A percentile compares a stretch with the other conserved stretches of the same genome.
These are phyloP conservation scores for Ataeniobius toweri DNA, from an alignment of 2,797 vertebrate species.

Conservation along the genomic window DNA sequence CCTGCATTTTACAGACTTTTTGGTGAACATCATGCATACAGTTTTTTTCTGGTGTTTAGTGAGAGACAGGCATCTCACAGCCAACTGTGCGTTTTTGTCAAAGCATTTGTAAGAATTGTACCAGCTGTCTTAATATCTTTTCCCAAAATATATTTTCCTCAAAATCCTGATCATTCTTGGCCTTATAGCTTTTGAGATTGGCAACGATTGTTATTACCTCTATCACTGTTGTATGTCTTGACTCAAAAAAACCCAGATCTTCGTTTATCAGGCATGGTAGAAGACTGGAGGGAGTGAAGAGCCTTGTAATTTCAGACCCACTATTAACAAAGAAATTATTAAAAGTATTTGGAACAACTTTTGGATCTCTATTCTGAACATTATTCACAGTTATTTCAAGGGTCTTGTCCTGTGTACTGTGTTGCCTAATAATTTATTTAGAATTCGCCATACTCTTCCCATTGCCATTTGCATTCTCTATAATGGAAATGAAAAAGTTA, in stretches of 20 bases:
- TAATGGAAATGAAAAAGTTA: not conserved
- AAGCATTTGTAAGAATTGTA: too few species aligned
- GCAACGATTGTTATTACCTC: not conserved
- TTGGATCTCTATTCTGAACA: not conserved
- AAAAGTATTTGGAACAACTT: not conserved
- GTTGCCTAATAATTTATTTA: too few species aligned
- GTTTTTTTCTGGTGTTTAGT: too few species aligned
- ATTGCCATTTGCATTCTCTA: not conserved
- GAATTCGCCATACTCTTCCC: not conserved
- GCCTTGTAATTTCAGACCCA: not conserved
- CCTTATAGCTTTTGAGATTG: not conserved
- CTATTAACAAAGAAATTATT: not conserved
- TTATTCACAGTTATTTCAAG: not conserved
- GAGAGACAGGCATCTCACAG: too few species aligned
- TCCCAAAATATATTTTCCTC: not conserved
- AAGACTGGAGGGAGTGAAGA: not conserved
- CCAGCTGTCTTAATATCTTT: too few species aligned
- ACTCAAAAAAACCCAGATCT: not conserved
- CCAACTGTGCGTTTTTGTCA: too few species aligned
- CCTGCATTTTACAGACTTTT: too few species aligned
- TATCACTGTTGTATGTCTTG: not conserved
- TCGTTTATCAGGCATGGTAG: not conserved
- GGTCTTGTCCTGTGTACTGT: not conserved
- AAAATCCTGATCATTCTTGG: not conserved
- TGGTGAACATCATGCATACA: too few species aligned